phyloP scores from a whole-genome alignment of 2,888 invertebrate genomes.

The Camptogramma bilineatum region DNA sequence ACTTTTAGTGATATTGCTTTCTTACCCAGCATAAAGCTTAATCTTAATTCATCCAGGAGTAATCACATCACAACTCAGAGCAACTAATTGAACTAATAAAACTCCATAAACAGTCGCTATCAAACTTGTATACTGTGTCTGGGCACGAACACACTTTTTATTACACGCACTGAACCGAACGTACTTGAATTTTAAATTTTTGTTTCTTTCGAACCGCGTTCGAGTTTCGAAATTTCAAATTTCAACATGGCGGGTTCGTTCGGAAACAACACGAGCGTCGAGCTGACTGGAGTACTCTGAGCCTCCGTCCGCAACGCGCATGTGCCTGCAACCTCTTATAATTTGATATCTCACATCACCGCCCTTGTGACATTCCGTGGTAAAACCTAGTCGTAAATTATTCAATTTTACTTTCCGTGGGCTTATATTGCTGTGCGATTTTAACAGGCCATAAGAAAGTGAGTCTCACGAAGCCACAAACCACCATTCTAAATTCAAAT shows the following conservation, averaged over 20 bases:
- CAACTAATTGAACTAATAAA: conserved; percentile 51
- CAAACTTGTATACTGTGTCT: conserved; percentile 49
- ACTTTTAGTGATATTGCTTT: conserved; percentile 26
- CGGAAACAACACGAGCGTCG: conserved; percentile 64
- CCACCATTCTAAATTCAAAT: conserved; percentile 22
- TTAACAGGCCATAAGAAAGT: conserved; percentile 45
- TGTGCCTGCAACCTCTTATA: conserved; percentile 77
- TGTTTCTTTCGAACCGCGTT: conserved; percentile 56
- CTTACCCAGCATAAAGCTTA: conserved; percentile 51
- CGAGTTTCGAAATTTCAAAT: conserved; percentile 62
- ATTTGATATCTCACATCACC: conserved; percentile 82
- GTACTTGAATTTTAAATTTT: conserved; percentile 44
- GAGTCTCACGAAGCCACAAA: conserved; percentile 10
- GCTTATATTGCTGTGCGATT: conserved; percentile 61
- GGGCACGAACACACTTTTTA: conserved; percentile 49
- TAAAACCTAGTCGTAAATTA: conserved; percentile 79
- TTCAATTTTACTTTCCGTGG: conserved; percentile 77
- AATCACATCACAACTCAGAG: conserved; percentile 56
- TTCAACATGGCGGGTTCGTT: conserved; percentile 62
- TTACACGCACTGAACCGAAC: conserved; percentile 36
- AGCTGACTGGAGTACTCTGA: conserved; percentile 72
- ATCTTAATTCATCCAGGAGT: conserved; percentile 54
- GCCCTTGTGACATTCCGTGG: conserved; percentile 79
- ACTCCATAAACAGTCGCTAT: conserved; percentile 49
- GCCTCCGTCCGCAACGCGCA: conserved; percentile 60